Evolutionary conservation across 1,140 invertebrate genomes (phyloP), one percentile per base, ranked within the genome.

Genomic region (Bombus vancouverensis): DNA sequence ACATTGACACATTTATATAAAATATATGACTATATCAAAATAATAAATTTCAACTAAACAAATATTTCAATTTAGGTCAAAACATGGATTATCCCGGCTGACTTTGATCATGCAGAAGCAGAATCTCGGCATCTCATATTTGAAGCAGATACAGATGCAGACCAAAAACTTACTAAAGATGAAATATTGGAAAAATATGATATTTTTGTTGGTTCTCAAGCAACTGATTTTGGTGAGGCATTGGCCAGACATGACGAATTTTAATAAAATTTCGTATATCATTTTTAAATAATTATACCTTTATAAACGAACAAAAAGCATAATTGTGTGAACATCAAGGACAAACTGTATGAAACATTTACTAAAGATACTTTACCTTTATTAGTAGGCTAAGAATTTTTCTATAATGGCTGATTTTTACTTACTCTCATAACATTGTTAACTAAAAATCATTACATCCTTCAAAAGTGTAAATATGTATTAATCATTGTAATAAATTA

Each of bases 181-280:
- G 99, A 99, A 96, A 98, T 99, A 77, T 94, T 99, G 1, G 97
- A 97, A 62, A 99, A 99, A 93, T 99, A 99, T 94, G 99, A 99
- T 94, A 95, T 99, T 3, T 99, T 99, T 95, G 99, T 99, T 1
- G 99, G 99, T 53, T 99, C 99, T 28, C 99, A 99, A 94, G 99
- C 99, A 0, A 99, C 99, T 0, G 99, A 99, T 95, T 99, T 99
- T 95, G 99, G 99, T 2, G 98, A 99, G 94, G 99, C 99, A 13
- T 95, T 99, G 8, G 96, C 97, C 0, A 96, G 98, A 91, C 99
- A 99, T 93, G 99, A 99, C 92, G 98, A 99, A 95, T 98, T 99
- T 95, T 99, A 97, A 88, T 15, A 28, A 85, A 37, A 59, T 72
- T 71, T 70, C 10, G 0, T 74, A 72, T 3, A 66, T 70, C 81